Percentiles rank a stretch among this genome's conserved stretches.
Evolutionary conservation across 1,140 invertebrate genomes (phyloP).

Genomic region (Zaprionus ghesquierei): DNA sequence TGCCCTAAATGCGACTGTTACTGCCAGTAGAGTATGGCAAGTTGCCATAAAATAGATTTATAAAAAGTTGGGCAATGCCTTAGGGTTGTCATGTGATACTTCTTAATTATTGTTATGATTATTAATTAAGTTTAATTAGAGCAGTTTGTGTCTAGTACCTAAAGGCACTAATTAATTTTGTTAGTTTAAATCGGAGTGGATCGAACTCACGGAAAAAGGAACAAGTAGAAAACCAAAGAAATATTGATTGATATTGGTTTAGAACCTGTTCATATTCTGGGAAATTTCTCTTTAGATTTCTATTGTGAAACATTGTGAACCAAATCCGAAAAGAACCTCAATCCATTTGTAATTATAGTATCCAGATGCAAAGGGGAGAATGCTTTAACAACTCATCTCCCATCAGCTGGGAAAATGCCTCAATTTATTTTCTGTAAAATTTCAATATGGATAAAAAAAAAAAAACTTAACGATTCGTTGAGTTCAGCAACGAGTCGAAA

Average conservation of each 20-base stretch:
- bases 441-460: background rate
- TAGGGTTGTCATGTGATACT: background rate
- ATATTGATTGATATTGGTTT: too few relatives aligned
- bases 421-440: background rate
- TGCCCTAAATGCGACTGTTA: background rate
- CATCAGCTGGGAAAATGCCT: background rate
- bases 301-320: too few relatives aligned
- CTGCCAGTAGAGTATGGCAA: background rate
- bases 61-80: background rate
- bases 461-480: background rate
- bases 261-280: too few relatives aligned
- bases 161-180: background rate
- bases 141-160: background rate
- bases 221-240: background rate
- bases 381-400: background rate
- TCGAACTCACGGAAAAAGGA: background rate
- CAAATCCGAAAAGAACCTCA: too few relatives aligned
- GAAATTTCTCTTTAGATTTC: too few relatives aligned
- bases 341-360: too few relatives aligned
- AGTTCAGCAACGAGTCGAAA: background rate
- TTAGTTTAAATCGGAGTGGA: background rate
- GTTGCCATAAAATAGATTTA: background rate
- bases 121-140: background rate
- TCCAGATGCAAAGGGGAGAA: background rate
- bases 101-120: background rate